Evolutionary conservation across 2,113 vertebrate genomes (phyloP).

Genomic region (Trematomus loennbergii): DNA sequence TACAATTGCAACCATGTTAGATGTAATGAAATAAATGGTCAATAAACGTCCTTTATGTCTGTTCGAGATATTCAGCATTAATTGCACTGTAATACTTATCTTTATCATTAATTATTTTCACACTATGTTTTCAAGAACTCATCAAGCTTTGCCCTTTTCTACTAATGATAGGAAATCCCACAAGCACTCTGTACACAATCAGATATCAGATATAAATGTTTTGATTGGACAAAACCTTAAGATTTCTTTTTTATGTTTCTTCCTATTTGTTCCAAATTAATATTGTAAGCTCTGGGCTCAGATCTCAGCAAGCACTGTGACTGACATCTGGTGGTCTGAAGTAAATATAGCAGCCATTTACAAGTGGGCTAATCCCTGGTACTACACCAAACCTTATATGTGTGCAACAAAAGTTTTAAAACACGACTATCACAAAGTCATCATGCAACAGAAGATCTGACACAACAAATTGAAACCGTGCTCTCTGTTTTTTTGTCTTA

Average conservation of each 20-base stretch:
- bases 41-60: background rate
- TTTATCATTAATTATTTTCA: background rate
- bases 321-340: slow-evolving; percentile 25
- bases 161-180: background rate
- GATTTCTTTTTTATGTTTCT: too few species aligned
- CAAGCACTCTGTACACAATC: background rate
- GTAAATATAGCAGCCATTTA: slow-evolving; percentile 4
- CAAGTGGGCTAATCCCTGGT: background rate
- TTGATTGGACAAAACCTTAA: too few species aligned
- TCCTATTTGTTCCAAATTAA: too few species aligned
- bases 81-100: background rate
- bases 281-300: background rate
- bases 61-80: background rate
- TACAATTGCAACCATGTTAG: background rate
- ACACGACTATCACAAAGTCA: too few species aligned
- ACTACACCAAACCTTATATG: too few species aligned
- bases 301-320: background rate
- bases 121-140: background rate
- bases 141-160: background rate
- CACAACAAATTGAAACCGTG: background rate
- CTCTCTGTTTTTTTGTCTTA: too few species aligned
- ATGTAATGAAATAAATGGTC: background rate
- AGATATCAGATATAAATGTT: background rate
- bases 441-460: background rate
- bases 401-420: background rate